Conservation (phyloP, 1,140 invertebrate genomes). For the Choristoneura fumiferana region DNA sequence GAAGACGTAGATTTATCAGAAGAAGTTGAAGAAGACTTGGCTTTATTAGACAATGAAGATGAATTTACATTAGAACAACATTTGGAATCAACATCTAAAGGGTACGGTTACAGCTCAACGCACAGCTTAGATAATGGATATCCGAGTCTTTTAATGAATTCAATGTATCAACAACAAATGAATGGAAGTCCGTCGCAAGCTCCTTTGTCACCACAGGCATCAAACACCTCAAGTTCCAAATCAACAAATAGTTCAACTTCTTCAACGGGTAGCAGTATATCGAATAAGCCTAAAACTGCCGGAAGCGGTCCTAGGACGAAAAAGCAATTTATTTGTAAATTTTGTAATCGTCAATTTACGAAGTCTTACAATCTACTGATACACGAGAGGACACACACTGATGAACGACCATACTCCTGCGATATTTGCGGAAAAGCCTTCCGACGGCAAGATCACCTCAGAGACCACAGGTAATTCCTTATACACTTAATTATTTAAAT, state of each 20-base stretch:
- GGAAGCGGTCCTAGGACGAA: slow-evolving; percentile 88
- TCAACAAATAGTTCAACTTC: slow-evolving; percentile 75
- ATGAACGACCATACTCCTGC: slow-evolving; percentile 98
- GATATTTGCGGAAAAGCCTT: slow-evolving; percentile 99
- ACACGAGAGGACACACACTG: slow-evolving; percentile 98
- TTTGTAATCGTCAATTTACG: slow-evolving; percentile 97
- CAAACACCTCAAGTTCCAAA: slow-evolving; percentile 63
- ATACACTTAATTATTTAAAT: slow-evolving; percentile 20
- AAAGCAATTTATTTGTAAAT: slow-evolving; percentile 99
- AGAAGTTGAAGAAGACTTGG: slow-evolving; percentile 81
- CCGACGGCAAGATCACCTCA: slow-evolving; percentile 95
- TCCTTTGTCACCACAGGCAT: slow-evolving; percentile 61
- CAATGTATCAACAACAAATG: slow-evolving; percentile 80
- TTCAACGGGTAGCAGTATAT: slow-evolving; percentile 76
- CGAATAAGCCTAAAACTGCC: slow-evolving; percentile 76
- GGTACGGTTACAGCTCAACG: slow-evolving; percentile 68
- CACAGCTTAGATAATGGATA: slow-evolving; percentile 79
- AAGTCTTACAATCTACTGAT: slow-evolving; percentile 99
- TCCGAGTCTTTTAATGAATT: slow-evolving; percentile 80
- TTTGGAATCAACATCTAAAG: slow-evolving; percentile 70
- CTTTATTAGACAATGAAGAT: slow-evolving; percentile 80
- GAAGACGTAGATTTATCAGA: slow-evolving; percentile 81
- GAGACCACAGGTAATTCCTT: slow-evolving; percentile 92
- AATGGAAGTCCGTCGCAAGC: slow-evolving; percentile 68
- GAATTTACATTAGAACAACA: slow-evolving; percentile 77